Base-by-base conservation (phyloP, 2,113 vertebrate species). In the Jaculus jaculus region DNA sequence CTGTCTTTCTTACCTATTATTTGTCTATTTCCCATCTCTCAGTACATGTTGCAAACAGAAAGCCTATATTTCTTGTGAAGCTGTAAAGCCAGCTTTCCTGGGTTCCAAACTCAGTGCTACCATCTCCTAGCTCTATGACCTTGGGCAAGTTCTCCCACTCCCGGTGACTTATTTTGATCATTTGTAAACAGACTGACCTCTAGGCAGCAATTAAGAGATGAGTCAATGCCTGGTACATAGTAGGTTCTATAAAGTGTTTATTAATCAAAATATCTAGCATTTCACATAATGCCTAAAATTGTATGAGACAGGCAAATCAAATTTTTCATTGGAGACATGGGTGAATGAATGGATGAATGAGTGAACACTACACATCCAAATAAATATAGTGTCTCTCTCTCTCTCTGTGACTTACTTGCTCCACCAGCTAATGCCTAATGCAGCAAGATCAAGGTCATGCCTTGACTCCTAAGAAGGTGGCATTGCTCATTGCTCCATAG, bases 361-460 rank as follows among this genome's bases (percentile, higher is more conserved):
- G 10, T 79, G 23, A 84, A 51, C 30, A 32, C 20, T 34, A 30
- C 13, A 75, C 84, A 4, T 80, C 47, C 39, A 78, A 91, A 87
- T 54, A 39, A 7, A 87, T 7, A 51, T 2, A 47, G 2, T 69
- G 5, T 72, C 71, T 65, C 15, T 23, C 42, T 47, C 11, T 54
- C 54, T 54, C 54, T 81, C 42, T 87, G 30, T 80, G 86, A 85
- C 42, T 80, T 3, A 68, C 10, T 37, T 72, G 42, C 17, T 87
- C 65, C 80, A 5, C n/a, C 60, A 69, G 24, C 26, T 91, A 51
- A 89, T 90, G 10, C 39, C 93, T 0, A 84, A 0, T 65, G 2
- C 24, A 78, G 61, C 17, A 93, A 92, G 87, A 87, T 42, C 68
- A 88, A 92, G 26, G 74, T 80, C 30, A 78, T 81, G 63, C 79